Evolutionary conservation across 2,113 vertebrate species (phyloP), one percentile per base, ranked within the genome.

Genomic region (Osmerus eperlanus): DNA sequence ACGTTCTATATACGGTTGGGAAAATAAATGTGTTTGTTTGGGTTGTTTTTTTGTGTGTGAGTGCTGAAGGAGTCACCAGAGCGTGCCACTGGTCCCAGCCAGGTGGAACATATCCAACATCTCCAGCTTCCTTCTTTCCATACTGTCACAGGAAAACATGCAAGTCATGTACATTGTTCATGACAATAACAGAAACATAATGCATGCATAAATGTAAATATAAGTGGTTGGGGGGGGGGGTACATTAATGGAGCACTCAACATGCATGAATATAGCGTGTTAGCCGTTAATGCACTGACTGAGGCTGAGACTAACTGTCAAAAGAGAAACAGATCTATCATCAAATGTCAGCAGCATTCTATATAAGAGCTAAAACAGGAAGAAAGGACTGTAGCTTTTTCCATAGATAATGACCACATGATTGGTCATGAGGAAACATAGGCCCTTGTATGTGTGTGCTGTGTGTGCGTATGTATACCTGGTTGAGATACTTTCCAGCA

Each of bases 11-110:
- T 14, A 28, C 23, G 23, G 21, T 23, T 4, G 12, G 3, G 60
- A 25, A 14, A 56, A 18, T n/a, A 21, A 13, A 0, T 3, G 16
- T 8, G 2, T 36, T 0, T 71, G 21, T 71, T 53, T 41, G 53
- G 25, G 9, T 41, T 63, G 13, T 23, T 36, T 61, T 29, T 73
- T 19, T 62, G 53, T 60, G 67, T 13, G 12, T 56, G 8, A 6
- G 3, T 36, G 19, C 58, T 16, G 29, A 2, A 52, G 36, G 47
- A 70, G 90, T 88, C 74, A 94, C 93, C 89, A 94, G 67, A 0
- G 87, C 90, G 4, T 93, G 74, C 92, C 92, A 94, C 32, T 92
- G 89, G 74, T 93, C 89, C 93, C 93, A 94, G 61, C 93, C 93
- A 0, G 88, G 87, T 2, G 93, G 93, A 32, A 93, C 78, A 55